Percentiles rank a stretch among this genome's conserved stretches.
Evolutionary conservation across 2,888 invertebrate genomes (phyloP).

Genomic region (Zygogramma bicolorata): DNA sequence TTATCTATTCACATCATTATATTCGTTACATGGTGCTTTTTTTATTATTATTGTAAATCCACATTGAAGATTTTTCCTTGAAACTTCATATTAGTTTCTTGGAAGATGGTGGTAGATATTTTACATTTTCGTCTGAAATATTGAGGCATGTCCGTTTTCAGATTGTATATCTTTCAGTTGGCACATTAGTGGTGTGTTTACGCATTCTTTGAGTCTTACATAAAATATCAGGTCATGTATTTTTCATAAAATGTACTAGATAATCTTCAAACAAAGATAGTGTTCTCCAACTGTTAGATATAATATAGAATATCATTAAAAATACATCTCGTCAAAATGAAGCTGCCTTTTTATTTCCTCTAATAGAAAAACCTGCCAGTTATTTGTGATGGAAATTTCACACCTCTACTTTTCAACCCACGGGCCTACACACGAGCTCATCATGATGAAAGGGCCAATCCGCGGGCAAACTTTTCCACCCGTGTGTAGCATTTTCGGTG

Average conservation of each 20-base stretch:
- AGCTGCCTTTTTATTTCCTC: not conserved
- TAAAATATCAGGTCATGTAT: not conserved
- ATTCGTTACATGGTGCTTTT: no score
- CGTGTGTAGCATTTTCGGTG: no score
- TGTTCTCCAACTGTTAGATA: not conserved
- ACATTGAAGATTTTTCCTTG: not conserved
- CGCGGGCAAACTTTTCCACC: no score
- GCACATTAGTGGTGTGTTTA: not conserved
- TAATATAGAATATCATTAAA: not conserved
- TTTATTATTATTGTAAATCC: not conserved
- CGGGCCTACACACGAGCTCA: no score
- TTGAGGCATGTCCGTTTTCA: not conserved
- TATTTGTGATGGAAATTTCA: not conserved
- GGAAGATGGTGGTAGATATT: not conserved
- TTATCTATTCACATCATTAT: no score
- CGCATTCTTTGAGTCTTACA: not conserved
- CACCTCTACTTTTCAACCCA: no score
- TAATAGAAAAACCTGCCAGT: not conserved
- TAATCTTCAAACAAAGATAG: no score
- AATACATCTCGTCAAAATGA: not conserved
- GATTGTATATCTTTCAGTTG: not conserved
- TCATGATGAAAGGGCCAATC: no score
- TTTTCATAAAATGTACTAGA: not conserved
- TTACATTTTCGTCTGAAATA: not conserved
- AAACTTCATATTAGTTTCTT: not conserved